These are phyloP conservation scores for Trachemys scripta DNA, from an alignment of 2,113 vertebrate species.

Conservation along the genomic window DNA sequence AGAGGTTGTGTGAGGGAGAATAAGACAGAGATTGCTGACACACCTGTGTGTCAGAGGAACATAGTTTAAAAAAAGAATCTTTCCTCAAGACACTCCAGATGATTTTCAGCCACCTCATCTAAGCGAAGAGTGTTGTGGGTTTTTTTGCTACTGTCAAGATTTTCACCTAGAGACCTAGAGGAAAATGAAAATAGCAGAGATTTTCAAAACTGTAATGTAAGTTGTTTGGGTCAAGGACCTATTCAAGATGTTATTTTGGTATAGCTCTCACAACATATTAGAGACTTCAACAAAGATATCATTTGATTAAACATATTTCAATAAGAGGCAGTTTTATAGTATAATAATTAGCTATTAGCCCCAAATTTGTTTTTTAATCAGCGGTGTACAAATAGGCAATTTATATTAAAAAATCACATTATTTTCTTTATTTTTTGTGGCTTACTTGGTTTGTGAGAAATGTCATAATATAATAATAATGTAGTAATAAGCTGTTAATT, in stretches of 20 bases:
- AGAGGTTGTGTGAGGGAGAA: neutral
- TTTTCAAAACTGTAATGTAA: neutral
- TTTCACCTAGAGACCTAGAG: neutral
- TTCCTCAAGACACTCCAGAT: neutral
- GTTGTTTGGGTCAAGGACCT: rapidly evolving
- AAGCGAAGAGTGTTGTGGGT: neutral
- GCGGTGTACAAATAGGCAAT: neutral
- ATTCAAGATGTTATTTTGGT: neutral
- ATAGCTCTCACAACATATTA: neutral
- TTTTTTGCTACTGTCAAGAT: neutral
- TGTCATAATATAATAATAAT: neutral
- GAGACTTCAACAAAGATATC: neutral
- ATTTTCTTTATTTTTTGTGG: neutral
- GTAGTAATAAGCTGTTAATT: neutral
- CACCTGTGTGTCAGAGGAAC: neutral
- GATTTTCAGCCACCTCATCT: neutral
- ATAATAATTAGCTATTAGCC: rapidly evolving
- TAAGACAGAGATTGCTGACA: neutral
- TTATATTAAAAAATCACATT: rapidly evolving
- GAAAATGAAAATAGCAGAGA: neutral
- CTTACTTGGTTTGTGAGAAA: neutral
- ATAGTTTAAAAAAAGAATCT: neutral
- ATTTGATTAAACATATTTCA: neutral
- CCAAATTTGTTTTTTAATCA: neutral
- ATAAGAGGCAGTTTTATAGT: neutral